phyloP scores from a whole-genome alignment of 2,113 vertebrate species.

The Pandion haliaetus region DNA sequence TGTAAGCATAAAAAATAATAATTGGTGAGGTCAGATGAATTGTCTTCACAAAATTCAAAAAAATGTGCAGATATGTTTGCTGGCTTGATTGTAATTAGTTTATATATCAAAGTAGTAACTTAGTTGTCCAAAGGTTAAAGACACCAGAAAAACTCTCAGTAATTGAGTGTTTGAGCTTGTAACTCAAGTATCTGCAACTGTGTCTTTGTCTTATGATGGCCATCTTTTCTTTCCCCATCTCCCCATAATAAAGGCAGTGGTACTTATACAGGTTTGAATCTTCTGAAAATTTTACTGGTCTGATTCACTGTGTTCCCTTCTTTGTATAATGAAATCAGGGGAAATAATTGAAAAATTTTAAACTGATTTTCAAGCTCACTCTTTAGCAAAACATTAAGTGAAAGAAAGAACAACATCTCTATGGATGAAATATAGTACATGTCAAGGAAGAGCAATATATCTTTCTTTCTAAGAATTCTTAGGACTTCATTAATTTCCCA shows the following conservation, averaged over 20 bases:
- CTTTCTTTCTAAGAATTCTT: slow-evolving; percentile 17
- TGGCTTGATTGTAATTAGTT: background rate
- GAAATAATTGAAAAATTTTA: background rate
- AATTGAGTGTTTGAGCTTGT: background rate
- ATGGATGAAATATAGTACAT: background rate
- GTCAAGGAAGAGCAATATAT: background rate
- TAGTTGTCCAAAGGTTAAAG: background rate
- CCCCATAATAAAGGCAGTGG: background rate
- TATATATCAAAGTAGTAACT: background rate
- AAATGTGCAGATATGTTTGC: background rate
- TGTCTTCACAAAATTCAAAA: background rate
- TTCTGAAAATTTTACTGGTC: background rate
- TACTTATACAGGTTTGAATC: background rate
- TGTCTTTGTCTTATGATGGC: background rate
- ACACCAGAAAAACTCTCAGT: background rate
- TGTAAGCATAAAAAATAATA: background rate
- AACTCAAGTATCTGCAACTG: background rate
- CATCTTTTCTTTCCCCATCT: background rate
- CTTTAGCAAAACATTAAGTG: background rate
- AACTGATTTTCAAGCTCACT: background rate
- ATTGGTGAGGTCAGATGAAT: background rate
- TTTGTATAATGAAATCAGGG: background rate
- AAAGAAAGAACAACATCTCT: background rate
- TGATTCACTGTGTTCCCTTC: background rate
- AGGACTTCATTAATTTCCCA: slow-evolving; percentile 37